These are phyloP conservation scores for Meliscaeva auricollis DNA, from an alignment of 2,888 invertebrate genomes.

Conservation along the genomic window DNA sequence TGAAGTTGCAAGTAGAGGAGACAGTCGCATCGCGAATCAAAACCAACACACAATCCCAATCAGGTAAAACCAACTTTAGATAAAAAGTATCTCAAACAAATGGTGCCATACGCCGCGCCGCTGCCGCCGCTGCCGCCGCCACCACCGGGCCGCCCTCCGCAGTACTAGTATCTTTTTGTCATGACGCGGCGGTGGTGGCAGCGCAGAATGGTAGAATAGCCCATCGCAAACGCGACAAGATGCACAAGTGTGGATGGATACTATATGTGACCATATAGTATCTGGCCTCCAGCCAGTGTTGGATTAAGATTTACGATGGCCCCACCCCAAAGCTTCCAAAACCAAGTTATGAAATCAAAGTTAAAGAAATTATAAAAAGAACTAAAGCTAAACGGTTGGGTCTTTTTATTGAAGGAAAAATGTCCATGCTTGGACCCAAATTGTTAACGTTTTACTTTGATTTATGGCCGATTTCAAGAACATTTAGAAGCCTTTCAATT, in stretches of 20 bases:
- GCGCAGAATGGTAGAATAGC: slow-evolving; percentile 33
- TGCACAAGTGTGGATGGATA: slow-evolving; percentile 45
- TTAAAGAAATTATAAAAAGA: too few relatives aligned
- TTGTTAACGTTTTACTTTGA: too few relatives aligned
- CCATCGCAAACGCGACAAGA: slow-evolving; percentile 43
- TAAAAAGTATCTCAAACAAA: slow-evolving; percentile 75
- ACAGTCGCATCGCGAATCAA: slow-evolving; percentile 43
- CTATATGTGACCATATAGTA: slow-evolving; percentile 64
- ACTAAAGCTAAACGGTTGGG: too few relatives aligned
- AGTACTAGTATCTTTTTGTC: slow-evolving; percentile 1
- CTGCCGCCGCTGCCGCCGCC: not conserved
- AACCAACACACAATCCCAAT: slow-evolving; percentile 61
- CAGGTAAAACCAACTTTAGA: slow-evolving; percentile 65
- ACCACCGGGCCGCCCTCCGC: slow-evolving; percentile 52
- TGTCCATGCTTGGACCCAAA: too few relatives aligned
- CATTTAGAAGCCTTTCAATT: too few relatives aligned
- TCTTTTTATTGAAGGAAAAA: too few relatives aligned
- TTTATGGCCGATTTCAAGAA: too few relatives aligned
- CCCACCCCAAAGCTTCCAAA: too few relatives aligned
- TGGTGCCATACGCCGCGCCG: slow-evolving; percentile 67
- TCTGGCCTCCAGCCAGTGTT: not conserved
- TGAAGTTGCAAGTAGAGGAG: slow-evolving; percentile 57
- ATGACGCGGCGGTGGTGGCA: not conserved
- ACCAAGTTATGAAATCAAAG: too few relatives aligned
- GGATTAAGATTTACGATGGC: not conserved